phyloP scores from a whole-genome alignment of 2,888 invertebrate genomes.

The Macaria liturata region DNA sequence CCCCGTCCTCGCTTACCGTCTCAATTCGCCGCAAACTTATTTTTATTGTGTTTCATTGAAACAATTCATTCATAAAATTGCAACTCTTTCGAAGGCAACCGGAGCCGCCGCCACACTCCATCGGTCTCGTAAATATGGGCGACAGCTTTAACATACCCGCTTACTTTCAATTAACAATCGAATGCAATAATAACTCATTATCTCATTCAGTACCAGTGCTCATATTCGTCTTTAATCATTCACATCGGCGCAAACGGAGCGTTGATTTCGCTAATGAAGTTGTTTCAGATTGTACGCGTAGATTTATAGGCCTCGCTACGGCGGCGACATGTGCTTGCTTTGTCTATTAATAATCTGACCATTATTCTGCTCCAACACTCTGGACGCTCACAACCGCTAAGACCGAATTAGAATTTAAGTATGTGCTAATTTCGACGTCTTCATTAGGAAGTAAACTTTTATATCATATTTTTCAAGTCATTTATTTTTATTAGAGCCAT shows the following conservation, averaged over 20 bases:
- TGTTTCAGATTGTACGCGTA: slow-evolving; percentile 65
- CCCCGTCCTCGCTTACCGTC: slow-evolving; percentile 52
- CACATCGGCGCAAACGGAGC: slow-evolving; percentile 46
- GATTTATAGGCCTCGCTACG: slow-evolving; percentile 69
- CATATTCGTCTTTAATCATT: slow-evolving; percentile 53
- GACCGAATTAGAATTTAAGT: slow-evolving; percentile 51
- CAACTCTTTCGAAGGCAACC: slow-evolving; percentile 66
- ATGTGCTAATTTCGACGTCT: slow-evolving; percentile 22
- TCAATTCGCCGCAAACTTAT: slow-evolving; percentile 55
- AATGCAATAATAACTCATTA: slow-evolving; percentile 45
- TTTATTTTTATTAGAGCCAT: slow-evolving; percentile 36
- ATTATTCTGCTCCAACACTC: slow-evolving; percentile 64
- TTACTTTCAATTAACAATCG: slow-evolving; percentile 46
- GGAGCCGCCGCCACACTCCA: slow-evolving; percentile 63
- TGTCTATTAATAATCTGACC: slow-evolving; percentile 72
- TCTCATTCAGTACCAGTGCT: slow-evolving; percentile 43
- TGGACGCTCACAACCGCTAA: slow-evolving; percentile 51
- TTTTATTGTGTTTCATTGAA: slow-evolving; percentile 78
- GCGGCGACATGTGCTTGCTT: slow-evolving; percentile 66
- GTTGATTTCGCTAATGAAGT: slow-evolving; percentile 72
- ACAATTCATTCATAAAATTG: slow-evolving; percentile 82
- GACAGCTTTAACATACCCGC: slow-evolving; percentile 42
- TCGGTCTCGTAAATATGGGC: slow-evolving; percentile 57
- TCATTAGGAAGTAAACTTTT: slow-evolving; percentile 28
- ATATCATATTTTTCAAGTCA: slow-evolving; percentile 31